Conservation (phyloP, 1,140 invertebrate species). For the Eufriesea mexicana region DNA sequence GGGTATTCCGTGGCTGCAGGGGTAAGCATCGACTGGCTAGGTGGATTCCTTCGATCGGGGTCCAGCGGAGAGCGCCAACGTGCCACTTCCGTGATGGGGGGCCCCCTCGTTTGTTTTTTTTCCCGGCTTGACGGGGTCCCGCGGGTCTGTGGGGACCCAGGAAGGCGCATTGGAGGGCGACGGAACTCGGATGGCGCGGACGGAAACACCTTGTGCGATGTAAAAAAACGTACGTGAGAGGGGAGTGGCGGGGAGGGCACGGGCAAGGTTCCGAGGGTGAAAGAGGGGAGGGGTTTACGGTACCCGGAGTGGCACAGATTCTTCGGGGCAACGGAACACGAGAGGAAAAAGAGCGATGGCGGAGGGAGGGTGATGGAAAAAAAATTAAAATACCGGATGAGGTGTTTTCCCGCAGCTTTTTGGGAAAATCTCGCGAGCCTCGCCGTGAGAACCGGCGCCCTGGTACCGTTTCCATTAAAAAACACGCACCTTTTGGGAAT, state of each 20-base stretch:
- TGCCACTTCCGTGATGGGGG: slow-evolving; percentile 39
- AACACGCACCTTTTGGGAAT: slow-evolving; percentile 28
- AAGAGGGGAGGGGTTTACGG: slow-evolving; percentile 73
- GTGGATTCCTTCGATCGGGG: slow-evolving; percentile 60
- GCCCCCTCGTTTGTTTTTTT: slow-evolving; percentile 34
- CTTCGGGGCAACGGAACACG: slow-evolving; percentile 69
- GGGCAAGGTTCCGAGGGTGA: slow-evolving; percentile 30
- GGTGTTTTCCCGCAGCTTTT: slow-evolving; percentile 58
- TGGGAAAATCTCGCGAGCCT: slow-evolving; percentile 47
- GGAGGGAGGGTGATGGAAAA: slow-evolving; percentile 51
- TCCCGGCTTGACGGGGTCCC: too few species aligned
- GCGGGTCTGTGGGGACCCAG: too few species aligned
- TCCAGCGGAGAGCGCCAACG: slow-evolving; percentile 2
- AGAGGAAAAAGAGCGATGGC: slow-evolving; percentile 14
- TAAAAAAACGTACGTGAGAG: slow-evolving; percentile 40
- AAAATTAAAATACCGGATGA: slow-evolving; percentile 72
- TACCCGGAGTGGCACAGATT: slow-evolving; percentile 81
- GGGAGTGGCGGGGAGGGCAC: neutral
- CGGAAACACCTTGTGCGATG: slow-evolving; percentile 68
- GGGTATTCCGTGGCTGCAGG: slow-evolving; percentile 31
- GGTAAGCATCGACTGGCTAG: slow-evolving; percentile 48
- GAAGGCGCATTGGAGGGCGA: neutral
- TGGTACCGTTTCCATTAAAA: slow-evolving; percentile 35
- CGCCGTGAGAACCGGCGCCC: slow-evolving; percentile 67
- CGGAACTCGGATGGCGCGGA: slow-evolving; percentile 53